Evolutionary conservation across 2,113 vertebrate genomes (phyloP).

Genomic region (Marmota monax): DNA sequence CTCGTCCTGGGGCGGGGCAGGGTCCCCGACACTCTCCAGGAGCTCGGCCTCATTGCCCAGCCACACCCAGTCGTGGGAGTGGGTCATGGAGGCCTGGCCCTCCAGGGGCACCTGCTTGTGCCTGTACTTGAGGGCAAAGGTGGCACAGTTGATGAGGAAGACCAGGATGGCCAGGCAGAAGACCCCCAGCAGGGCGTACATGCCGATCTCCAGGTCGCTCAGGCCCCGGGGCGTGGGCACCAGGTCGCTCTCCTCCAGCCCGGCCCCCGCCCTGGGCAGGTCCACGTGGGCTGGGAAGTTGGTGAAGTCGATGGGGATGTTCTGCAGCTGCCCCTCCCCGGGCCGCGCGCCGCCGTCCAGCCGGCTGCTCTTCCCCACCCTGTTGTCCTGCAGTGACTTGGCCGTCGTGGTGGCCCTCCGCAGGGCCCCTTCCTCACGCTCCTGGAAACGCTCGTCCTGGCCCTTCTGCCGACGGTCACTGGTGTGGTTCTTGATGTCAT

Average conservation of each 20-base stretch:
- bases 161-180: constrained; percentile 98
- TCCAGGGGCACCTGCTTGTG: constrained; percentile 97
- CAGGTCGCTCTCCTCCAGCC: constrained; percentile 89
- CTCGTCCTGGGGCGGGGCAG: constrained; percentile 89
- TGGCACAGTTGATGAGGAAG: constrained; percentile 97
- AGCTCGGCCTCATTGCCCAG: constrained; percentile 95
- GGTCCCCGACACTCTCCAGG: constrained; percentile 90
- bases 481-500: constrained; percentile 91
- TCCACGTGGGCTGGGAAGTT: constrained; percentile 96
- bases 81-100: constrained; percentile 92
- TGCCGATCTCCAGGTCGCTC: constrained; percentile 97
- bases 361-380: constrained; percentile 76
- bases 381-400: constrained; percentile 87
- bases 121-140: constrained; percentile 95
- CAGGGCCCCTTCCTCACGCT: constrained; percentile 87
- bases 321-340: constrained; percentile 88
- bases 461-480: constrained; percentile 90
- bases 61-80: constrained; percentile 99
- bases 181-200: constrained; percentile 97
- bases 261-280: constrained; percentile 87
- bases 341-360: constrained; percentile 88
- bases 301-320: constrained; percentile 93
- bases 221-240: constrained; percentile 90
- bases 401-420: constrained; percentile 89
- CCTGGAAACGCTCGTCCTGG: constrained; percentile 86